These are phyloP conservation scores for Rafetus swinhoei DNA, from an alignment of 2,113 vertebrate genomes.

Conservation along the genomic window DNA sequence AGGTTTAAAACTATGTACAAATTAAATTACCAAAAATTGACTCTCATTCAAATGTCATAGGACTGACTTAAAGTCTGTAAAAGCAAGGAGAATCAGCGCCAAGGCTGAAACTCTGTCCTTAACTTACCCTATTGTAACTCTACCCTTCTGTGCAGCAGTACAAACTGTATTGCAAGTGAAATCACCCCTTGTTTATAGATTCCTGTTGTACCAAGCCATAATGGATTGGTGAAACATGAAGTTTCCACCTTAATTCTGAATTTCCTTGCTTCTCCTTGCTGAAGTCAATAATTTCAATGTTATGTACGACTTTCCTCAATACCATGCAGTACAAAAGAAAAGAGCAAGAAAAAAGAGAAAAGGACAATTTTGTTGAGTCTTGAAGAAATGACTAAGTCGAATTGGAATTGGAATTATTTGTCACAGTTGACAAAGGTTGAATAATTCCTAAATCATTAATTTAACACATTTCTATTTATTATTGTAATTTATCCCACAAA, in stretches of 20 bases:
- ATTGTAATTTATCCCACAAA: not conserved
- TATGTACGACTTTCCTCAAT: not conserved
- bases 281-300: not conserved
- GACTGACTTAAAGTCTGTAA: constrained; percentile 12
- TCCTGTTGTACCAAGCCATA: not conserved
- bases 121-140: constrained; percentile 13
- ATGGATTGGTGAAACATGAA: not conserved
- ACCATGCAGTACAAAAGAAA: not conserved
- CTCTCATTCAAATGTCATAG: constrained; percentile 9
- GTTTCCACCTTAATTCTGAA: constrained; percentile 4
- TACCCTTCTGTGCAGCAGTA: not conserved
- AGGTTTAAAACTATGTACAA: constrained; percentile 49
- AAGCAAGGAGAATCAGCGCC: constrained; percentile 17
- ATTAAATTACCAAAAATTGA: constrained; percentile 21
- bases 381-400: not conserved
- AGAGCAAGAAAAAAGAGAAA: not conserved
- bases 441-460: not conserved
- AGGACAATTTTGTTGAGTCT: accelerated
- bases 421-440: not conserved
- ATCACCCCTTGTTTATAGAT: not conserved
- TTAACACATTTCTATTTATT: not conserved
- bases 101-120: constrained; percentile 11
- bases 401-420: not conserved
- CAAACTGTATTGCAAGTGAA: not conserved
- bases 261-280: not conserved